These are phyloP conservation scores for Dilophus febrilis DNA, from an alignment of 2,888 invertebrate genomes.

Conservation along the genomic window DNA sequence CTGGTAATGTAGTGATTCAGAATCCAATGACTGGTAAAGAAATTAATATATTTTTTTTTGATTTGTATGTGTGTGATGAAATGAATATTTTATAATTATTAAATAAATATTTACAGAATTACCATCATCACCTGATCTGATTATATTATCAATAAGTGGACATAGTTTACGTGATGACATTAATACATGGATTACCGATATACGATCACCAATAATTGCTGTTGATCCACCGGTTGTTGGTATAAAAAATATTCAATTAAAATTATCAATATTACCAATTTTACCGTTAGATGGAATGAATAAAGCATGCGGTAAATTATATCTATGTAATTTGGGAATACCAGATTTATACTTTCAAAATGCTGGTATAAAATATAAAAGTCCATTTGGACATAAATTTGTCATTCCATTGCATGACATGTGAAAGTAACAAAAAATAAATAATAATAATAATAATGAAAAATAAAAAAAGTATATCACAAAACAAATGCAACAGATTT, in stretches of 20 bases:
- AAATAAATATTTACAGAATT: slow-evolving; percentile 19
- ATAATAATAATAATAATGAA: no score
- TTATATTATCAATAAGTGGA: slow-evolving; percentile 25
- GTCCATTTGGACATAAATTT: slow-evolving; percentile 72
- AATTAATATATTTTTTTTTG: no score
- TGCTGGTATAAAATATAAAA: slow-evolving; percentile 59
- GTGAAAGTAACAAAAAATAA: no score
- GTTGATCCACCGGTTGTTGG: slow-evolving; percentile 59
- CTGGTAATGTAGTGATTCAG: slow-evolving; percentile 33
- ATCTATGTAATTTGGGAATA: slow-evolving; percentile 71
- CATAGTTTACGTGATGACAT: neutral
- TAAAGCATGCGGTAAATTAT: slow-evolving; percentile 49
- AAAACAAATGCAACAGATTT: no score
- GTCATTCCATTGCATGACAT: slow-evolving; percentile 51
- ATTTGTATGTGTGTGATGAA: neutral
- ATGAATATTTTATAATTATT: neutral
- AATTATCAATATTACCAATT: slow-evolving; percentile 53
- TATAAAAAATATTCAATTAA: slow-evolving; percentile 38
- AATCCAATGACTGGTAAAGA: slow-evolving; percentile 24
- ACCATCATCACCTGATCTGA: slow-evolving; percentile 30
- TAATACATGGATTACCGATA: slow-evolving; percentile 2
- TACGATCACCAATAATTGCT: slow-evolving; percentile 50
- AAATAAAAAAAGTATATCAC: no score
- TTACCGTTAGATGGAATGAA: slow-evolving; percentile 48
- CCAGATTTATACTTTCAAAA: slow-evolving; percentile 59